Evolutionary conservation across 2,888 invertebrate species (phyloP).

Genomic region (Dynastes grantii): DNA sequence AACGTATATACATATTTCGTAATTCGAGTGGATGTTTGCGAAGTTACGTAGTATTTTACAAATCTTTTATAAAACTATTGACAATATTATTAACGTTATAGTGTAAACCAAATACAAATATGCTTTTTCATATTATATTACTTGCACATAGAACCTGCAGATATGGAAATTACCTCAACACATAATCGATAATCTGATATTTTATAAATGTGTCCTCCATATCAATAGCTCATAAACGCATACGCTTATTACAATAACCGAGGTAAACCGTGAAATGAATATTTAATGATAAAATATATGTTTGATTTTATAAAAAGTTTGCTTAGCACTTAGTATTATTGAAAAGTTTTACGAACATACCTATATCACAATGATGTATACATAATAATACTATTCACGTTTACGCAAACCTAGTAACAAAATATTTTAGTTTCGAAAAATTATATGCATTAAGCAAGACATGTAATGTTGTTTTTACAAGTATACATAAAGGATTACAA

Average conservation of each 20-base stretch:
- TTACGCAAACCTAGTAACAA: no score
- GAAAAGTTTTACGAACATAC: no score
- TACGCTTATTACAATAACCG: background rate
- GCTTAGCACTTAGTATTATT: background rate
- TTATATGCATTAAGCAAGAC: no score
- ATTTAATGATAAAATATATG: slow-evolving; percentile 2
- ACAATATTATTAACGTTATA: background rate
- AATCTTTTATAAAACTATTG: background rate
- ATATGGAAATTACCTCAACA: slow-evolving; percentile 6
- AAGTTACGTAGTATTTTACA: no score
- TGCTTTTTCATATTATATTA: background rate
- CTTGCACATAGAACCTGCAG: background rate
- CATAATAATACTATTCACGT: no score
- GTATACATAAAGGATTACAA: no score
- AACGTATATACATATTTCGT: no score
- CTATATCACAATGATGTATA: no score
- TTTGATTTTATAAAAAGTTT: slow-evolving; percentile 2
- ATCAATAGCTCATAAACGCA: slow-evolving; percentile 1
- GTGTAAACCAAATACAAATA: slow-evolving; percentile 4
- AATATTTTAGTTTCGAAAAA: no score
- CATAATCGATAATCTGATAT: slow-evolving; percentile 15
- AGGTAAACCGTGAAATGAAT: slow-evolving; percentile 10
- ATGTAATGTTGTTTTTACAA: no score
- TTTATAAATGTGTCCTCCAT: background rate
- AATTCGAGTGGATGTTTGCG: no score